Evolutionary conservation across 2,888 invertebrate species (phyloP).

Genomic region (Prenolepis imparis): DNA sequence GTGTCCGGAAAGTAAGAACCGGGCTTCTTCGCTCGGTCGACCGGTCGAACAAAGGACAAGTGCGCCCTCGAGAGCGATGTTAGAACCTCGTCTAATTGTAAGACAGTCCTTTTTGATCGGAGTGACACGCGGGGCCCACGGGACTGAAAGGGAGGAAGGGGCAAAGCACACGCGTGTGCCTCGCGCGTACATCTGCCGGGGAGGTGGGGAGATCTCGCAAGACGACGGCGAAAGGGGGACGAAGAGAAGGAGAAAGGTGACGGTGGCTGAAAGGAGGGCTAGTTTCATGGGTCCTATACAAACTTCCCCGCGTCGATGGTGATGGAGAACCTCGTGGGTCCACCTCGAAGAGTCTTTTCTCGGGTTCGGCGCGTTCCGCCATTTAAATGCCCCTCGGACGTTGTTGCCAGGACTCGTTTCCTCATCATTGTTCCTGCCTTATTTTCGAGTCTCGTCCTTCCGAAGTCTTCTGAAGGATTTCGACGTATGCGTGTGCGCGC

Average conservation of each 20-base stretch:
- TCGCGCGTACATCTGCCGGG: slow-evolving; percentile 74
- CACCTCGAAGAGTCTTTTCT: slow-evolving; percentile 72
- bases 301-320: slow-evolving; percentile 73
- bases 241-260: slow-evolving; percentile 43
- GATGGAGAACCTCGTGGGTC: slow-evolving; percentile 71
- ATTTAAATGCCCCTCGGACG: slow-evolving; percentile 79
- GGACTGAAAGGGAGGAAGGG: slow-evolving; percentile 43
- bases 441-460: slow-evolving; percentile 77
- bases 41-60: slow-evolving; percentile 68
- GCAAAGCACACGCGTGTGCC: slow-evolving; percentile 63
- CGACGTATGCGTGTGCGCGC: not conserved
- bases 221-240: slow-evolving; percentile 56
- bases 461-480: slow-evolving; percentile 42
- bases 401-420: slow-evolving; percentile 75
- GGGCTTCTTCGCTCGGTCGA: slow-evolving; percentile 33
- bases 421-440: slow-evolving; percentile 80
- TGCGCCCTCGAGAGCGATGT: slow-evolving; percentile 63
- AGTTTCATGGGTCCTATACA: slow-evolving; percentile 72
- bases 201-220: slow-evolving; percentile 70
- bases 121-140: slow-evolving; percentile 58
- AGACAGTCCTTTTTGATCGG: slow-evolving; percentile 61
- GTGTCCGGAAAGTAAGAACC: slow-evolving; percentile 44
- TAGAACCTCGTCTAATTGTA: slow-evolving; percentile 70
- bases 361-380: slow-evolving; percentile 71
- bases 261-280: slow-evolving; percentile 50